phyloP scores from a whole-genome alignment of 53 echinoderm and acorn worm genomes.

The Paracentrotus lividus region DNA sequence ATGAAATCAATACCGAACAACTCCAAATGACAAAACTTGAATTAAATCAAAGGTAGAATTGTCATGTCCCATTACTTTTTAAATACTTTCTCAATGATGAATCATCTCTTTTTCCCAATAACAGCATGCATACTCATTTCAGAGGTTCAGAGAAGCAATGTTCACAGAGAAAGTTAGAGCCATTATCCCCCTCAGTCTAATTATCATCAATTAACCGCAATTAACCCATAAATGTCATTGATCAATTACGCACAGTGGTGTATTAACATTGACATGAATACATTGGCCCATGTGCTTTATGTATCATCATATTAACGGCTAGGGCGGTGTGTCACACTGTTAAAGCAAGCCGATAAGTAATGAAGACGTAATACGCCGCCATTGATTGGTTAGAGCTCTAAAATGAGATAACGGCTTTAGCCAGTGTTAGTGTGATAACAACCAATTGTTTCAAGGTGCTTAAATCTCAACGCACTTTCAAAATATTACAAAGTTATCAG shows the following conservation, averaged over 20 bases:
- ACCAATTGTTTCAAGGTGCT: background rate
- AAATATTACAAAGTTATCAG: no score
- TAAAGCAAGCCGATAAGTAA: background rate
- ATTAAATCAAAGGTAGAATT: no score
- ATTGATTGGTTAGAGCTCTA: background rate
- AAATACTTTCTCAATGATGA: background rate
- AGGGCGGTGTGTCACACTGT: background rate
- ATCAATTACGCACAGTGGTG: background rate
- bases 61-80: background rate
- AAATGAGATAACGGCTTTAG: background rate
- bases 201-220: constrained; percentile 23
- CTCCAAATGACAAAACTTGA: no score
- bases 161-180: background rate
- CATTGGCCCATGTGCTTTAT: background rate
- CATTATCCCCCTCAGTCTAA: background rate
- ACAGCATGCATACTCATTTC: background rate
- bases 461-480: no score
- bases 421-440: background rate
- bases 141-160: background rate
- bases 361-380: background rate
- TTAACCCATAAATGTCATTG: background rate
- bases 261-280: background rate
- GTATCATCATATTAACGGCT: constrained; percentile 22
- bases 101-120: background rate
- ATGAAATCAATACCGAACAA: no score